Conservation (phyloP, 2,888 invertebrate species). For the Tinea pellionella region DNA sequence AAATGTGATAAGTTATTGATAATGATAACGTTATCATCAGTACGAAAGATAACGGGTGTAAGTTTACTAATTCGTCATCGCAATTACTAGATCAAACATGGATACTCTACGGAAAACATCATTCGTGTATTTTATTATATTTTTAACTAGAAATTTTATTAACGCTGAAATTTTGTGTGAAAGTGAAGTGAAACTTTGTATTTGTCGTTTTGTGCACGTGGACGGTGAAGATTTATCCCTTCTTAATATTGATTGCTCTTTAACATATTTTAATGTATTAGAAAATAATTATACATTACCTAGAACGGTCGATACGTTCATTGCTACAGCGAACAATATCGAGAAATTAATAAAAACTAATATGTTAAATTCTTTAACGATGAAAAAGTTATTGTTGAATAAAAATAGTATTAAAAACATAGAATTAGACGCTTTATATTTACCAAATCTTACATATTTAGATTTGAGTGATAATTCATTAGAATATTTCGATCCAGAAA, state of each 20-base stretch:
- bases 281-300: slow-evolving; percentile 32
- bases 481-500: slow-evolving; percentile 38
- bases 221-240: slow-evolving; percentile 35
- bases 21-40: not conserved
- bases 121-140: not conserved
- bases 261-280: slow-evolving; percentile 25
- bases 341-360: slow-evolving; percentile 26
- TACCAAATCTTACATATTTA: slow-evolving; percentile 41
- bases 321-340: slow-evolving; percentile 46
- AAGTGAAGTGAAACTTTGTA: slow-evolving; percentile 25
- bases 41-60: not conserved
- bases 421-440: slow-evolving; percentile 29
- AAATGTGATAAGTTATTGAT: slow-evolving; percentile 5
- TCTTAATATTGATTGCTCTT: slow-evolving; percentile 37
- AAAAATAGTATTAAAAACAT: slow-evolving; percentile 40
- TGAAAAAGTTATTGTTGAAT: slow-evolving; percentile 36
- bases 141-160: not conserved
- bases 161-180: slow-evolving; percentile 30
- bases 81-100: not conserved
- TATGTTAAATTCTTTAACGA: slow-evolving; percentile 32
- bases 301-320: slow-evolving; percentile 31
- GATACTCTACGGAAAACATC: not conserved
- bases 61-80: not conserved
- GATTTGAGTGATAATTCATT: slow-evolving; percentile 53
- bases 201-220: slow-evolving; percentile 27